phyloP scores from a whole-genome alignment of 2,888 invertebrate genomes.

The Zele albiditarsus region DNA sequence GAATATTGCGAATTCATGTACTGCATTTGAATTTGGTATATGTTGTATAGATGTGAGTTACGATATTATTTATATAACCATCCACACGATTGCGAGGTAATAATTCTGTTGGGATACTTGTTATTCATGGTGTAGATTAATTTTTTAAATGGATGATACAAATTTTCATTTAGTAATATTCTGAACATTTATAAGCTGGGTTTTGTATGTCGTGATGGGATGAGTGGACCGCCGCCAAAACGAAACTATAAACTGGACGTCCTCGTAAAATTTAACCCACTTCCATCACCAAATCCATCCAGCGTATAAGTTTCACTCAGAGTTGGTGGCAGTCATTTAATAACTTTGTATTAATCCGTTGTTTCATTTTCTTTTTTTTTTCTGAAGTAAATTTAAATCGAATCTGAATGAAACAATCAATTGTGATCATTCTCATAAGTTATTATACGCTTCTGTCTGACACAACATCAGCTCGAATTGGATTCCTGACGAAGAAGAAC shows the following conservation, averaged over 20 bases:
- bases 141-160: neutral
- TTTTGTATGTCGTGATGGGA: neutral
- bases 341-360: neutral
- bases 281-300: neutral
- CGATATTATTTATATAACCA: neutral
- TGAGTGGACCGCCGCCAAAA: neutral
- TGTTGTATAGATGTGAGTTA: neutral
- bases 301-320: neutral
- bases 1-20: constrained; percentile 11
- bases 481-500: too few species aligned
- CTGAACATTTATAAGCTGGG: neutral
- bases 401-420: neutral
- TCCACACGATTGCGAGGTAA: neutral
- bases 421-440: too few species aligned
- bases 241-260: neutral
- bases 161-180: neutral
- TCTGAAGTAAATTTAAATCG: neutral
- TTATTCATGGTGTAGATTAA: neutral
- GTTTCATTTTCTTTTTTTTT: neutral
- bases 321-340: neutral
- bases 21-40: constrained; percentile 21
- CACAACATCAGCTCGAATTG: too few species aligned
- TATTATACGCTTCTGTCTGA: too few species aligned
- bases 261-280: neutral
- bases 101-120: neutral